Evolutionary conservation across 2,888 invertebrate species (phyloP).

Genomic region (Pseudoips prasinana): DNA sequence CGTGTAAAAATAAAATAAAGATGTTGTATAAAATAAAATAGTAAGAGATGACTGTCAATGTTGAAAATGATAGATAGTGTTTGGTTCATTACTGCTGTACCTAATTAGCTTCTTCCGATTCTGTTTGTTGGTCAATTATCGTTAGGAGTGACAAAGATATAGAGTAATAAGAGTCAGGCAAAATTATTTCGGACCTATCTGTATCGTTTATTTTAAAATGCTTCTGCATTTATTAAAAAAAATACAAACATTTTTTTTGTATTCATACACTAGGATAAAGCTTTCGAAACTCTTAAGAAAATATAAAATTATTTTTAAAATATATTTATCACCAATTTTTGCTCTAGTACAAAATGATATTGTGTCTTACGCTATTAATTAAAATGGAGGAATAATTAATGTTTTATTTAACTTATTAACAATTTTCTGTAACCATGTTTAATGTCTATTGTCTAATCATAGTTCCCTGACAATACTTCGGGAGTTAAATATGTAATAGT

Average conservation of each 20-base stretch:
- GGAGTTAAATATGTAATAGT: conserved; percentile 42
- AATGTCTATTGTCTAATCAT: conserved; percentile 19
- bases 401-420: conserved; percentile 21
- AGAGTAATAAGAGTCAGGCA: conserved; percentile 35
- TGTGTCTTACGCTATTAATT: conserved; percentile 53
- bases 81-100: conserved; percentile 65
- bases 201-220: conserved; percentile 19
- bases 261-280: conserved; percentile 2
- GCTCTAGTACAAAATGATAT: conserved; percentile 66
- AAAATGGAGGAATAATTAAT: conserved; percentile 22
- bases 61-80: conserved; percentile 51
- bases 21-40: conserved; percentile 68
- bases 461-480: conserved; percentile 40
- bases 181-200: conserved; percentile 19
- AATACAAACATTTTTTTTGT: conserved; percentile 1
- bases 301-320: conserved; percentile 18
- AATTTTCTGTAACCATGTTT: conserved; percentile 15
- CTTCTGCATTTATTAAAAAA: conserved; percentile 13
- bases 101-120: conserved; percentile 49
- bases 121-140: conserved; percentile 63
- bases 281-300: conserved; percentile 17
- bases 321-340: conserved; percentile 34
- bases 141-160: conserved; percentile 45
- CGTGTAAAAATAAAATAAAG: conserved; percentile 58
- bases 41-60: conserved; percentile 64